A percentile compares a stretch with the other conserved stretches of the same genome.
Conservation (phyloP, 2,113 vertebrate species). For the Cyprinodon brontotheroides region DNA sequence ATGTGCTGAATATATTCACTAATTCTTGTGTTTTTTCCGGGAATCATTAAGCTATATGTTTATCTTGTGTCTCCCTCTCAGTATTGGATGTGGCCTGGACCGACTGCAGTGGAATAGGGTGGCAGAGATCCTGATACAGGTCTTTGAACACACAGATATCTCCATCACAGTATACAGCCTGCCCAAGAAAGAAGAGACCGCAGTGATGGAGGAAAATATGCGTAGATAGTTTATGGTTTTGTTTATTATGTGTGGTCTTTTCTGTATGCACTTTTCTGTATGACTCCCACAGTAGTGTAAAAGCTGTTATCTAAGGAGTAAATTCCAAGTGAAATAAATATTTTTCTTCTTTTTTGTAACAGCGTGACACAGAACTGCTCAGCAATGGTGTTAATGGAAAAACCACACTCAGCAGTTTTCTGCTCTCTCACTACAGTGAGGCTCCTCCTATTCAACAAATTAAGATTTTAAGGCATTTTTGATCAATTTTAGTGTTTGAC, state of each 20-base stretch:
- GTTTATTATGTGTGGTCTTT: constrained; percentile 1
- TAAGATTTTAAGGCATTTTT: not conserved
- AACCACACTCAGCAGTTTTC: not conserved
- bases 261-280: constrained; percentile 7
- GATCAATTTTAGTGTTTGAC: not conserved
- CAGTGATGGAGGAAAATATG: constrained; percentile 49
- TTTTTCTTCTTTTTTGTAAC: not conserved
- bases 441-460: not conserved
- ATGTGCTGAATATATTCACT: accelerated
- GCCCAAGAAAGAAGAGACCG: constrained; percentile 48
- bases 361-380: not conserved
- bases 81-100: constrained; percentile 95
- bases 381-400: not conserved
- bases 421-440: too few relatives aligned
- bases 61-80: constrained; percentile 58
- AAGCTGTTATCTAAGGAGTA: not conserved
- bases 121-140: constrained; percentile 84
- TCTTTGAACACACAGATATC: constrained; percentile 86
- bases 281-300: not conserved
- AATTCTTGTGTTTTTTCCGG: not conserved
- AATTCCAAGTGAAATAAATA: constrained; percentile 28
- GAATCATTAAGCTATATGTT: not conserved
- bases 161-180: constrained; percentile 89
- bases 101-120: constrained; percentile 86
- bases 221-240: constrained; percentile 33